Conservation (phyloP, 2,888 invertebrate species). For the Drosophila infuscata region DNA sequence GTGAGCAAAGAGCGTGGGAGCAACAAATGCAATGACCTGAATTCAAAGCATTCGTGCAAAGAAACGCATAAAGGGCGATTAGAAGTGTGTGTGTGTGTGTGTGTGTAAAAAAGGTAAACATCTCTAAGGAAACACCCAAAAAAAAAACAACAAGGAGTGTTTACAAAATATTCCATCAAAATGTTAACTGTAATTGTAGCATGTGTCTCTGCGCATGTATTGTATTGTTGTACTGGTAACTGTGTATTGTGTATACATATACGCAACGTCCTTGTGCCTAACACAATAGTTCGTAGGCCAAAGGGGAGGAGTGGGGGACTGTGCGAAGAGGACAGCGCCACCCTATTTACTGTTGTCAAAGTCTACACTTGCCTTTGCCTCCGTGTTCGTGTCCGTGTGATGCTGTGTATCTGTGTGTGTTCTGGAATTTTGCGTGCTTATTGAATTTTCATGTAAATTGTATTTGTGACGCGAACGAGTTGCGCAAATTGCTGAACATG, state of each 20-base stretch:
- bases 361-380: slow-evolving; percentile 72
- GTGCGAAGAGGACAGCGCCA: slow-evolving; percentile 41
- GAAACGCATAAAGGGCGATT: slow-evolving; percentile 51
- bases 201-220: slow-evolving; percentile 58
- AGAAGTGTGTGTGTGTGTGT: slow-evolving; percentile 14
- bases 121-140: slow-evolving; percentile 14
- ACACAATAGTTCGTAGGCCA: slow-evolving; percentile 59
- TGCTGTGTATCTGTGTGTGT: slow-evolving; percentile 41
- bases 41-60: slow-evolving; percentile 65
- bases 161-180: slow-evolving; percentile 57
- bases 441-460: slow-evolving; percentile 68
- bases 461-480: slow-evolving; percentile 38
- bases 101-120: slow-evolving; percentile 48
- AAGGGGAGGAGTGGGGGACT: slow-evolving; percentile 5
- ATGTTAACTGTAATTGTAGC: slow-evolving; percentile 53
- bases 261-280: slow-evolving; percentile 76
- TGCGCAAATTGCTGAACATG: slow-evolving; percentile 51
- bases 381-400: slow-evolving; percentile 34
- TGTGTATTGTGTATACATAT: slow-evolving; percentile 35
- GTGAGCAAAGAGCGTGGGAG: slow-evolving; percentile 48
- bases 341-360: slow-evolving; percentile 71
- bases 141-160: slow-evolving; percentile 50
- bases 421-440: slow-evolving; percentile 75
- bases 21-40: slow-evolving; percentile 81
- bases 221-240: slow-evolving; percentile 26